Evolutionary conservation across 1,140 invertebrate genomes (phyloP).

Genomic region (Diorhabda elongata): DNA sequence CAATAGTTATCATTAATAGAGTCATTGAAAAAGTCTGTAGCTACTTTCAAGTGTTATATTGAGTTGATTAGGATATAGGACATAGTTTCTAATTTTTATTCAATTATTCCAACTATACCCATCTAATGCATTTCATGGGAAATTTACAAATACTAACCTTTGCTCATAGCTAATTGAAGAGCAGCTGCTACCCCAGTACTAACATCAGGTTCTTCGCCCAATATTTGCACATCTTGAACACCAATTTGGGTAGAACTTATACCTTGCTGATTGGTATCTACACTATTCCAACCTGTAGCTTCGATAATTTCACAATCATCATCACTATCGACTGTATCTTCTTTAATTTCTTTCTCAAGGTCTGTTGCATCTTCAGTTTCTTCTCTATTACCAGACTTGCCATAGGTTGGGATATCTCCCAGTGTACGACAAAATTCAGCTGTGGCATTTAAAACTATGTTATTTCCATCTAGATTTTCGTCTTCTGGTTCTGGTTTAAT

Average conservation of each 20-base stretch:
- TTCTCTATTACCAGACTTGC: constrained; percentile 81
- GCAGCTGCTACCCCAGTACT: constrained; percentile 89
- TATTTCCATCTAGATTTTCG: constrained; percentile 46
- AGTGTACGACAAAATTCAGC: constrained; percentile 96
- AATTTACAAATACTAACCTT: constrained; percentile 53
- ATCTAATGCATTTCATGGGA: too few species aligned
- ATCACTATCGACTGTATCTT: constrained; percentile 36
- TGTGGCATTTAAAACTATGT: constrained; percentile 87
- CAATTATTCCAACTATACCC: too few species aligned
- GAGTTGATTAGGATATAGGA: too few species aligned
- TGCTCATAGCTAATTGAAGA: constrained; percentile 86
- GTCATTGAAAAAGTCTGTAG: too few species aligned
- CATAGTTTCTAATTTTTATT: too few species aligned
- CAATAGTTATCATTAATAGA: too few species aligned
- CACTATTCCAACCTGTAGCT: constrained; percentile 49
- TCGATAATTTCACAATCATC: constrained; percentile 44
- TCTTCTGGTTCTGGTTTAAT: constrained; percentile 50
- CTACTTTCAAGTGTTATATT: too few species aligned
- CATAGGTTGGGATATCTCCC: constrained; percentile 89
- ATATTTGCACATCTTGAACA: constrained; percentile 64
- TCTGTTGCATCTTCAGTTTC: constrained; percentile 76
- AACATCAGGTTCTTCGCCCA: constrained; percentile 95
- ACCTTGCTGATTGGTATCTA: constrained; percentile 45
- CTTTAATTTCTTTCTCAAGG: constrained; percentile 37
- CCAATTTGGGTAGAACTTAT: constrained; percentile 14